phyloP scores from a whole-genome alignment of 2,113 vertebrate genomes.

The Crocuta crocuta region DNA sequence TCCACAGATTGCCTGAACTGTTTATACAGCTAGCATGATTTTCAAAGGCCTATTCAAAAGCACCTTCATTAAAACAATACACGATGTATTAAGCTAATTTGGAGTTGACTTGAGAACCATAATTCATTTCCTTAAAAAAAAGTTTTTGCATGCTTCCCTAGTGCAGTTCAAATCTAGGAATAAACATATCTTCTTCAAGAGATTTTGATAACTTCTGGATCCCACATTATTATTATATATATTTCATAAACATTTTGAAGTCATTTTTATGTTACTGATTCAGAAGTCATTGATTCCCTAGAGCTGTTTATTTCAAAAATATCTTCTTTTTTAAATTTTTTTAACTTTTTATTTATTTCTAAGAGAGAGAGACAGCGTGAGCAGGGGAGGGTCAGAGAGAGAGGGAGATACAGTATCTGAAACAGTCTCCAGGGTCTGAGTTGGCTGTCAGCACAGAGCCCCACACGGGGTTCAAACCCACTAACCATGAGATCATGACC shows the following conservation, averaged over 20 bases:
- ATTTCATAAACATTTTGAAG: background rate
- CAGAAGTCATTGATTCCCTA: background rate
- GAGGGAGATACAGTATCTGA: too few relatives aligned
- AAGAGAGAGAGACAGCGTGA: too few relatives aligned
- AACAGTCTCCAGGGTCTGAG: too few relatives aligned
- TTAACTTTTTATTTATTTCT: too few relatives aligned
- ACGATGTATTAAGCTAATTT: background rate
- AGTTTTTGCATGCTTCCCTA: background rate
- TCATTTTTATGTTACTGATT: conserved; percentile 27
- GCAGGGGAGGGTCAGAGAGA: too few relatives aligned
- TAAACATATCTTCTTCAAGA: background rate
- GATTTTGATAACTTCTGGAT: background rate
- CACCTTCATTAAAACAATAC: background rate
- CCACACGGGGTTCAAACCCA: too few relatives aligned
- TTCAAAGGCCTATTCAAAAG: background rate
- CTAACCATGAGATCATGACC: too few relatives aligned
- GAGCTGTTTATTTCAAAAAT: background rate
- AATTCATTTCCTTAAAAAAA: background rate
- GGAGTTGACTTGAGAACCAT: background rate
- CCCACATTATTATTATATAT: background rate
- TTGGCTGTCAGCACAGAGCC: too few relatives aligned
- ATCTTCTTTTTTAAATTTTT: too few relatives aligned
- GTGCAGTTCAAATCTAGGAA: background rate
- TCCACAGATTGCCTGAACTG: background rate
- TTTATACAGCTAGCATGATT: background rate